These are phyloP conservation scores for Hippopotamus amphibius DNA, from an alignment of 2,113 vertebrate species.

Conservation along the genomic window DNA sequence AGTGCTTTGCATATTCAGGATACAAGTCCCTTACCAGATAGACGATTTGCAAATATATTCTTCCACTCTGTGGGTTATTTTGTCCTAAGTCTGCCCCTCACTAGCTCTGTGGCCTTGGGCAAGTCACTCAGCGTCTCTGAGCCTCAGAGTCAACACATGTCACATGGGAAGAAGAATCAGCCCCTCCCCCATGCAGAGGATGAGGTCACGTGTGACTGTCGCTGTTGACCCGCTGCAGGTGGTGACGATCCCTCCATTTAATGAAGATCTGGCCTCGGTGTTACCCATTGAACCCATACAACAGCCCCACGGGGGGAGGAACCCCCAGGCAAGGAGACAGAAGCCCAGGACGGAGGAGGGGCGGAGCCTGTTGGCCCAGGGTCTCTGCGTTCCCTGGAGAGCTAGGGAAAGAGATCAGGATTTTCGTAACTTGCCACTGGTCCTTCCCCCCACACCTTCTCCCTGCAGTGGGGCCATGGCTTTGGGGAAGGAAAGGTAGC, in stretches of 20 bases:
- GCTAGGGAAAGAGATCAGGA: not conserved
- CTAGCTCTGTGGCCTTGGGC: not conserved
- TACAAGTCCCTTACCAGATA: not conserved
- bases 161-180: not conserved
- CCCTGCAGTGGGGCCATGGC: accelerated
- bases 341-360: not conserved
- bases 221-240: not conserved
- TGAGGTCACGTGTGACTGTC: accelerated
- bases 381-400: not conserved
- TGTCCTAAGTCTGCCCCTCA: not conserved
- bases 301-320: no score
- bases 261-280: not conserved
- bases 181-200: not conserved
- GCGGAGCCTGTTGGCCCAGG: not conserved
- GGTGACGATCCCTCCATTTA: not conserved
- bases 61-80: not conserved
- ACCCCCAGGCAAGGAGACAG: not conserved
- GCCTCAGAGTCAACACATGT: not conserved
- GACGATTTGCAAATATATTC: not conserved
- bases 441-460: accelerated
- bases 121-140: not conserved
- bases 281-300: no score
- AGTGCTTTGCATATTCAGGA: not conserved
- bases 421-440: accelerated
- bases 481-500: not conserved